Conservation (phyloP, 2,797 vertebrate genomes). For the Atherinosoma microstoma region DNA sequence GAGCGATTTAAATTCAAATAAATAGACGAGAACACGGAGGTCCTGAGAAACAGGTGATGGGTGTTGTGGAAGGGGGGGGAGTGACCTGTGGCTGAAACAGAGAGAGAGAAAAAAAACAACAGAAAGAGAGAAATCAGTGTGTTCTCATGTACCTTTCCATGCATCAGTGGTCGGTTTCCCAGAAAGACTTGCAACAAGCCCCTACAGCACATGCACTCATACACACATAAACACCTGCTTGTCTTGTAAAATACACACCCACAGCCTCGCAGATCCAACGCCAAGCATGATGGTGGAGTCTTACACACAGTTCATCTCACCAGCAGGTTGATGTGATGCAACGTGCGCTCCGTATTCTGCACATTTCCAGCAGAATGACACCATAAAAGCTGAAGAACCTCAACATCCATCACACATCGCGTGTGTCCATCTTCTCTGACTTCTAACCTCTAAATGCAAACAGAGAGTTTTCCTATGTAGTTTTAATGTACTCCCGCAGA, state of each 20-base stretch:
- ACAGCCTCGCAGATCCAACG: neutral
- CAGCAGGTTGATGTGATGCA: conserved; percentile 3
- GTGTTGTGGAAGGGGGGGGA: conserved; percentile 26
- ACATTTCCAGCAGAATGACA: conserved; percentile 1
- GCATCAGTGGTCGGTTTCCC: conserved; percentile 64
- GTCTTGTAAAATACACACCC: conserved; percentile 12
- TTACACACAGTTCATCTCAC: neutral
- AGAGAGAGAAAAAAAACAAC: conserved; percentile 63
- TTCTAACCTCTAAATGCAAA: neutral
- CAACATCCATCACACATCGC: neutral
- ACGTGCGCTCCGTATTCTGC: neutral
- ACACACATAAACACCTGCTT: neutral
- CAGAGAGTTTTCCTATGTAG: neutral
- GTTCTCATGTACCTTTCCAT: conserved; percentile 54
- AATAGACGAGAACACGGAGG: conserved; percentile 48
- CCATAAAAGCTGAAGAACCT: neutral
- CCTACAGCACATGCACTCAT: conserved; percentile 1
- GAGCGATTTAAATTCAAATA: conserved; percentile 7
- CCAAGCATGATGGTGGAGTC: neutral
- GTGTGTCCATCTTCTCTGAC: neutral
- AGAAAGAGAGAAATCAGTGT: conserved; percentile 10
- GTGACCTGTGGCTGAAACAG: conserved; percentile 83
- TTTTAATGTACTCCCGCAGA: conserved; percentile 23
- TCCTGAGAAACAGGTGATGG: conserved; percentile 80
- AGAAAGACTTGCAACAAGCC: conserved; percentile 53